phyloP scores from a whole-genome alignment of 1,140 invertebrate genomes.

The Planococcus citri region DNA sequence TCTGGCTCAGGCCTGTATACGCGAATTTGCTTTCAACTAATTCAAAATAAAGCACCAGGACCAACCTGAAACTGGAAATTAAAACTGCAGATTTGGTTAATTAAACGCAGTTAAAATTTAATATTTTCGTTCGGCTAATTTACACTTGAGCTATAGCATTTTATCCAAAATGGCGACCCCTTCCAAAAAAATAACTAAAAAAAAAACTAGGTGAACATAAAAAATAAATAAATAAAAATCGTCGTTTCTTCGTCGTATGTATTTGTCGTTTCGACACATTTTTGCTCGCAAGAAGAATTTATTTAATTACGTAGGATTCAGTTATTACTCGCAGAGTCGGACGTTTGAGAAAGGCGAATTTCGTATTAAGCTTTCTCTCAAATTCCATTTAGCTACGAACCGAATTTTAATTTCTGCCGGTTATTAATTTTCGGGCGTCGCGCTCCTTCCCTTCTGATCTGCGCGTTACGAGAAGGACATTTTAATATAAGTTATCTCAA shows the following conservation, averaged over 20 bases:
- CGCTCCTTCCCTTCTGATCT: neutral
- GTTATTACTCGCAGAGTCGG: slow-evolving; percentile 1
- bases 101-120: neutral
- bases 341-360: slow-evolving; percentile 6
- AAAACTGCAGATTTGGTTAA: neutral
- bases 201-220: too few relatives aligned
- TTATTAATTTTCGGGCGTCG: slow-evolving; percentile 6
- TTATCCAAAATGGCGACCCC: too few relatives aligned
- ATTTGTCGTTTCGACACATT: slow-evolving; percentile 6
- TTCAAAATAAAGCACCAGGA: too few relatives aligned
- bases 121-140: neutral
- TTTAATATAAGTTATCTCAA: slow-evolving; percentile 8
- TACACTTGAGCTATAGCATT: neutral
- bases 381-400: slow-evolving; percentile 6
- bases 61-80: too few relatives aligned
- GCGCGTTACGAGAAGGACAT: neutral
- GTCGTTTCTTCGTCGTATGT: neutral
- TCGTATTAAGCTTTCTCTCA: slow-evolving; percentile 6
- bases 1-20: too few relatives aligned
- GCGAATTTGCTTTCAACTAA: too few relatives aligned
- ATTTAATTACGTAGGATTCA: slow-evolving; percentile 3
- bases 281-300: neutral
- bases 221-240: too few relatives aligned
- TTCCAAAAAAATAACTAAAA: too few relatives aligned
- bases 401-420: slow-evolving; percentile 6